phyloP scores from a whole-genome alignment of 2,797 vertebrate species.

The Gouania willdenowi region DNA sequence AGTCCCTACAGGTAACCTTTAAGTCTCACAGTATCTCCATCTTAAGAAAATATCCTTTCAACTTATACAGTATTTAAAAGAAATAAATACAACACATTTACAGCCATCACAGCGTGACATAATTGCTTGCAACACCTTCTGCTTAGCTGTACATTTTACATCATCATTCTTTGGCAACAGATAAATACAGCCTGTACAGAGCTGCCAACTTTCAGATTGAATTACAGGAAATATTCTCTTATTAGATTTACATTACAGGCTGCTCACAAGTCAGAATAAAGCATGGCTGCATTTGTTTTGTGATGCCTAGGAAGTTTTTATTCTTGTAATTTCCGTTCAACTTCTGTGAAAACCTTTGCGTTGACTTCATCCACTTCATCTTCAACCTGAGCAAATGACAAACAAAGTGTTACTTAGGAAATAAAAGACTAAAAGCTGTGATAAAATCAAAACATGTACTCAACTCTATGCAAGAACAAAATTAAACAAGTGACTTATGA shows the following conservation, averaged over 20 bases:
- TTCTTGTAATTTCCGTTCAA: constrained; percentile 76
- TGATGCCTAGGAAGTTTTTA: constrained; percentile 7
- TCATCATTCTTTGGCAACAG: constrained; percentile 1
- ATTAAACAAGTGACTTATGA: no score
- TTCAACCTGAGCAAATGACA: constrained; percentile 63
- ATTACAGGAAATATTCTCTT: not conserved
- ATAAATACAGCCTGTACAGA: not conserved
- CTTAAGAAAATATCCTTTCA: constrained; percentile 31
- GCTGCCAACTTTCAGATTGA: no score
- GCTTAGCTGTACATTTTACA: not conserved
- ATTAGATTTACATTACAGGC: not conserved
- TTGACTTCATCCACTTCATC: constrained; percentile 81
- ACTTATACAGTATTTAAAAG: constrained; percentile 46
- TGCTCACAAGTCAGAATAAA: not conserved
- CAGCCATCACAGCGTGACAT: constrained; percentile 5
- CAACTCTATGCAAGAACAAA: no score
- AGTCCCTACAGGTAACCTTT: not conserved
- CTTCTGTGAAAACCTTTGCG: constrained; percentile 72
- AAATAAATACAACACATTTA: constrained; percentile 51
- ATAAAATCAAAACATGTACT: no score
- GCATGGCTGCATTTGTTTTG: not conserved
- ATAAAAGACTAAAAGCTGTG: no score
- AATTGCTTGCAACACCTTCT: constrained; percentile 1
- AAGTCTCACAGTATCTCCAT: constrained; percentile 6
- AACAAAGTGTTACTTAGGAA: no score